Conservation (phyloP, 1,140 invertebrate genomes). For the Pararge aegeria region DNA sequence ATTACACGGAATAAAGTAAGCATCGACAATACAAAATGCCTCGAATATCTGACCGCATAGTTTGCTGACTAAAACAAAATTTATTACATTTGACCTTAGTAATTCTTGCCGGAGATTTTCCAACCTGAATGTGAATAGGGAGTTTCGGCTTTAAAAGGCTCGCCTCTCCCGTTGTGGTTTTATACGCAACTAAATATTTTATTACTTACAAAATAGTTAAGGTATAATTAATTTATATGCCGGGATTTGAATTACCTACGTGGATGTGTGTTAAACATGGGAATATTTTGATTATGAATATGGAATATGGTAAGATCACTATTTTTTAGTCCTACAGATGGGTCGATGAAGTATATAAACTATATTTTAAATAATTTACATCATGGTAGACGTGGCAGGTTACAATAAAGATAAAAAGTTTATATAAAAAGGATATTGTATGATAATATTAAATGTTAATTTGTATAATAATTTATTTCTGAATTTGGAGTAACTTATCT, state of each 20-base stretch:
- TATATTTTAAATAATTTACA: too few relatives aligned
- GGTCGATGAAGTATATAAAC: too few relatives aligned
- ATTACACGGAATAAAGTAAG: constrained; percentile 74
- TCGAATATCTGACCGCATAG: constrained; percentile 70
- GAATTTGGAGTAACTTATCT: too few relatives aligned
- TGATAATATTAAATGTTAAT: too few relatives aligned
- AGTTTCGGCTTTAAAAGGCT: constrained; percentile 63
- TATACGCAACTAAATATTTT: constrained; percentile 68
- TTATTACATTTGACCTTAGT: constrained; percentile 76
- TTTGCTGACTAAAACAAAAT: constrained; percentile 73
- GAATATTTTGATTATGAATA: too few relatives aligned
- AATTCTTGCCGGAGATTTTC: constrained; percentile 70
- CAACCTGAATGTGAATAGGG: constrained; percentile 56
- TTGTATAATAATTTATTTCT: too few relatives aligned
- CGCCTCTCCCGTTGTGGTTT: constrained; percentile 57
- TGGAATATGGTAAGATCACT: too few relatives aligned
- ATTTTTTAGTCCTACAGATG: too few relatives aligned
- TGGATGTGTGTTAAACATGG: not conserved
- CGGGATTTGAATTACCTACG: constrained; percentile 7
- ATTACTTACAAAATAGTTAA: constrained; percentile 70
- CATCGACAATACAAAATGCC: constrained; percentile 71
- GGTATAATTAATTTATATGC: constrained; percentile 37
- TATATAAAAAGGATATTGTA: too few relatives aligned
- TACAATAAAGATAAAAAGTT: too few relatives aligned
- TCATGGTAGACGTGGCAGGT: too few relatives aligned